phyloP scores from a whole-genome alignment of 2,888 invertebrate species.

The Sialis fuliginosa region DNA sequence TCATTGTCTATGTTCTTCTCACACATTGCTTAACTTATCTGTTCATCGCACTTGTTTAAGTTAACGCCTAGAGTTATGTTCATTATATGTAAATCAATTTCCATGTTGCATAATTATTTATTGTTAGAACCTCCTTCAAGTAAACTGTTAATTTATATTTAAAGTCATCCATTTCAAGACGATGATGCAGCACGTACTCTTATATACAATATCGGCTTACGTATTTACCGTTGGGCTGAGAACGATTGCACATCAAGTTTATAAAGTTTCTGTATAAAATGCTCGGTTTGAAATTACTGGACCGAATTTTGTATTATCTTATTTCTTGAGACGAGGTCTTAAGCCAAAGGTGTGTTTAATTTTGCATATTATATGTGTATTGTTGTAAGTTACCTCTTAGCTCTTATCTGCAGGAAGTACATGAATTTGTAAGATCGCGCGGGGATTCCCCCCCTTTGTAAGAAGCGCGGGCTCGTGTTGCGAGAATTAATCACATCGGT shows the following conservation, averaged over 20 bases:
- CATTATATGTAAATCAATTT: constrained; percentile 20
- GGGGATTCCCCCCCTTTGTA: too few relatives aligned
- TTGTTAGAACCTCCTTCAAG: constrained; percentile 14
- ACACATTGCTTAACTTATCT: constrained; percentile 3
- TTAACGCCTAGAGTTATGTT: constrained; percentile 9
- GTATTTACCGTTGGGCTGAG: too few relatives aligned
- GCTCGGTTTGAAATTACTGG: too few relatives aligned
- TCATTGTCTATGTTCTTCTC: constrained; percentile 5
- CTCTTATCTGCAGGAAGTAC: neutral
- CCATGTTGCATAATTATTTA: constrained; percentile 17
- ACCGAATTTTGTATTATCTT: too few relatives aligned
- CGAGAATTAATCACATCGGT: too few relatives aligned
- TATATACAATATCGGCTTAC: too few relatives aligned
- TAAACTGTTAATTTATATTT: constrained; percentile 7
- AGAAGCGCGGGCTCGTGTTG: too few relatives aligned
- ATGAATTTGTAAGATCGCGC: neutral
- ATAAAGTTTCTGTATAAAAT: too few relatives aligned
- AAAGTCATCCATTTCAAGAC: too few relatives aligned
- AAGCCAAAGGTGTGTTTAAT: neutral
- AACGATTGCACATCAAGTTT: too few relatives aligned
- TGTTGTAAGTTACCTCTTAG: neutral
- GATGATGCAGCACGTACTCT: too few relatives aligned
- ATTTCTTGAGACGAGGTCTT: neutral
- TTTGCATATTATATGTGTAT: neutral
- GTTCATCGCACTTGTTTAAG: constrained; percentile 3